These are phyloP conservation scores for Strigamia transsilvanica DNA, from an alignment of 2,888 invertebrate genomes.

Conservation along the genomic window DNA sequence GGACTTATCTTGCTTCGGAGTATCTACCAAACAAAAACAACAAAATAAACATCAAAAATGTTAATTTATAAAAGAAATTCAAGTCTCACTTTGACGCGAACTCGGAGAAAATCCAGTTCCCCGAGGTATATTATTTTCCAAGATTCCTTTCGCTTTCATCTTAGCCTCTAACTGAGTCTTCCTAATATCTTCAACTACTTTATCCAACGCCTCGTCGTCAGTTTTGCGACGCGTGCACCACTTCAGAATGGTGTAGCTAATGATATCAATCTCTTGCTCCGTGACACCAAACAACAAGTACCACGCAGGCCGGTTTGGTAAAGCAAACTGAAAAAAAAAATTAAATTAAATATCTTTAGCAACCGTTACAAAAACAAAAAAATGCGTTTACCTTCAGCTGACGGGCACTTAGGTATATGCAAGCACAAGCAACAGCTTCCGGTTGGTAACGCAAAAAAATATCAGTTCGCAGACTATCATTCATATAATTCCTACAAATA, in stretches of 20 bases:
- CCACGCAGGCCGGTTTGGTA: slow-evolving; percentile 91
- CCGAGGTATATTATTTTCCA: slow-evolving; percentile 56
- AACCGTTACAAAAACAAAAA: slow-evolving; percentile 31
- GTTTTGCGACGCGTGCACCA: slow-evolving; percentile 77
- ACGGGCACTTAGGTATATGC: slow-evolving; percentile 93
- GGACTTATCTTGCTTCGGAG: slow-evolving; percentile 55
- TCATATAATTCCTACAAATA: slow-evolving; percentile 90
- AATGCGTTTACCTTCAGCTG: slow-evolving; percentile 74
- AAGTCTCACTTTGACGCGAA: slow-evolving; percentile 46
- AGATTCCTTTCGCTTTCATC: slow-evolving; percentile 67
- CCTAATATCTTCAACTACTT: slow-evolving; percentile 76
- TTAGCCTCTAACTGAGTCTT: slow-evolving; percentile 76
- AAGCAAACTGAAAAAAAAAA: slow-evolving; percentile 66
- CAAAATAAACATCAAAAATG: not conserved
- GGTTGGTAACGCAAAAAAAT: slow-evolving; percentile 95
- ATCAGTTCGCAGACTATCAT: slow-evolving; percentile 95
- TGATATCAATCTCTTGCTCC: slow-evolving; percentile 83
- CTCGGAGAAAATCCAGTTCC: slow-evolving; percentile 54
- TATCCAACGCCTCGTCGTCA: slow-evolving; percentile 78
- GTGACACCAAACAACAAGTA: slow-evolving; percentile 84
- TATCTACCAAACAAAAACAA: slow-evolving; percentile 48
- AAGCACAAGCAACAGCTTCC: slow-evolving; percentile 99
- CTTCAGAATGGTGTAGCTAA: slow-evolving; percentile 81
- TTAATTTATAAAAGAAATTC: not conserved
- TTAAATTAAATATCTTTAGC: not conserved